A percentile compares a stretch with the other conserved stretches of the same genome.
phyloP scores from a whole-genome alignment of 2,113 vertebrate species.

The Microcebus lehilahytsara region DNA sequence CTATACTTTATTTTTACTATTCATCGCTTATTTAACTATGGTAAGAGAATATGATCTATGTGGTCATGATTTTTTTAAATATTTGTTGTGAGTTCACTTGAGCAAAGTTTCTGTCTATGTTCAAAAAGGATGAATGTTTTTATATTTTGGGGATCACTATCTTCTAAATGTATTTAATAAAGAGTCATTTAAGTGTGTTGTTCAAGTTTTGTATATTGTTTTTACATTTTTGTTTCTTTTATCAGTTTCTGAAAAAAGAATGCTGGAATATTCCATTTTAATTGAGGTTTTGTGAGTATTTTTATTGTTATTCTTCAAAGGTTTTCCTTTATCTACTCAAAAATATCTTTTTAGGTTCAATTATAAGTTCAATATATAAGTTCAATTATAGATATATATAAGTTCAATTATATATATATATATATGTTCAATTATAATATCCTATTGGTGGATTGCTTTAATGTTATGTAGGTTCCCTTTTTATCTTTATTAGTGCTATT shows the following conservation, averaged over 20 bases:
- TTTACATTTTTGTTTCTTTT: not conserved
- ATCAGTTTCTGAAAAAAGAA: constrained; percentile 24
- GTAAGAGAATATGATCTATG: not conserved
- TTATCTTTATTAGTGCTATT: not conserved
- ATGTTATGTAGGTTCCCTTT: not conserved
- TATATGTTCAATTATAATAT: not conserved
- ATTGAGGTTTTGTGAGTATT: constrained; percentile 18
- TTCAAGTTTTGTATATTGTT: not conserved
- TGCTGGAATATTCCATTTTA: not conserved
- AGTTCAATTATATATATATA: not conserved
- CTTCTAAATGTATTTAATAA: not conserved
- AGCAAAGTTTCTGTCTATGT: not conserved
- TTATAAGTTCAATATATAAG: not conserved
- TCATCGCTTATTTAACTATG: not conserved
- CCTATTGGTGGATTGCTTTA: not conserved
- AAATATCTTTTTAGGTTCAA: not conserved
- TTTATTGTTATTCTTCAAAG: not conserved
- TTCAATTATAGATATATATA: not conserved
- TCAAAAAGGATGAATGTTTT: not conserved
- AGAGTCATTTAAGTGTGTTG: not conserved
- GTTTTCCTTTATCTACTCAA: not conserved
- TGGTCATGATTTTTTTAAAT: not conserved
- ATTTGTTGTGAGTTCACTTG: not conserved
- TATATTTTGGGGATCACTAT: not conserved
- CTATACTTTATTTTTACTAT: not conserved